These are phyloP conservation scores for Agrochola circellaris DNA, from an alignment of 2,888 invertebrate genomes.

Conservation along the genomic window DNA sequence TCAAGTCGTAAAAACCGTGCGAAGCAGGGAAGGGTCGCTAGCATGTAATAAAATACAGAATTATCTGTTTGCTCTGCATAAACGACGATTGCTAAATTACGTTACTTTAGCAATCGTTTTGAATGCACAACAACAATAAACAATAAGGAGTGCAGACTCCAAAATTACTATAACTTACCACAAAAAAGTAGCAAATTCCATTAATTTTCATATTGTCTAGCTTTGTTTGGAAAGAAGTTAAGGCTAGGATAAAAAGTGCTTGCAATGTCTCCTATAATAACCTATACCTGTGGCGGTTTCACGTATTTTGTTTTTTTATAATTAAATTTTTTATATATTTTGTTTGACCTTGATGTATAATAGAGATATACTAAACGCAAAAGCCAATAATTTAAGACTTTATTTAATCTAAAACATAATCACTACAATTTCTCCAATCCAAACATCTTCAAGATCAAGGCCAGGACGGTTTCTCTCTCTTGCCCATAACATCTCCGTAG, in stretches of 20 bases:
- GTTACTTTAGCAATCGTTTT: too few species aligned
- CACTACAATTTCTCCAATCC: constrained; percentile 25
- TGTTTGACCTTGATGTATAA: not conserved
- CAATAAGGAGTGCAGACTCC: not conserved
- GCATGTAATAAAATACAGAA: not conserved
- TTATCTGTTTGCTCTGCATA: not conserved
- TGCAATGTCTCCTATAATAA: not conserved
- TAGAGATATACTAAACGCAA: not conserved
- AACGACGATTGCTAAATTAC: too few species aligned
- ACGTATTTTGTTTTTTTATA: not conserved
- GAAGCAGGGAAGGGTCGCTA: too few species aligned
- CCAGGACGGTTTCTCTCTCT: constrained; percentile 94
- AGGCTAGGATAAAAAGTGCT: too few species aligned
- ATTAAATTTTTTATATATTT: not conserved
- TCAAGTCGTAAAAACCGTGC: too few species aligned
- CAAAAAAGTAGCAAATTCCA: not conserved
- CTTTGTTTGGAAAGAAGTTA: not conserved
- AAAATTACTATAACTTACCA: too few species aligned
- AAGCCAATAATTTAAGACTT: constrained; percentile 7
- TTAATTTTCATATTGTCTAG: not conserved
- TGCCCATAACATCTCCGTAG: constrained; percentile 91
- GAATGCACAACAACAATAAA: too few species aligned
- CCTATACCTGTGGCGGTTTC: not conserved
- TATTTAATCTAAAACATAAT: constrained; percentile 32
- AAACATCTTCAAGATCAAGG: constrained; percentile 89